These are phyloP conservation scores for Cantharis nigra DNA, from an alignment of 2,888 invertebrate genomes.

Conservation along the genomic window DNA sequence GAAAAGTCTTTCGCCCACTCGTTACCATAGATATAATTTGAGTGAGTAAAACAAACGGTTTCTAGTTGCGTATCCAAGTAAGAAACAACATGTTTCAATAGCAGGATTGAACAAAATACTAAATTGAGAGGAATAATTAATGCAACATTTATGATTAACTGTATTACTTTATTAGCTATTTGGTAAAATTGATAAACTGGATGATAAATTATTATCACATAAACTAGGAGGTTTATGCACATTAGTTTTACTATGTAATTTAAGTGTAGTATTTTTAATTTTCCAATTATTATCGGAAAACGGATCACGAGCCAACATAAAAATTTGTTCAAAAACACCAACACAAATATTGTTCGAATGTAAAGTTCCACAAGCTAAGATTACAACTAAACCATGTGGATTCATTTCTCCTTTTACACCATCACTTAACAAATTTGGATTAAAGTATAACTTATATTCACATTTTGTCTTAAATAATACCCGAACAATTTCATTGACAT, in stretches of 20 bases:
- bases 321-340: slow-evolving; percentile 69
- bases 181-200: slow-evolving; percentile 19
- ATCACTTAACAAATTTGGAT: slow-evolving; percentile 62
- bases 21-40: too few relatives aligned
- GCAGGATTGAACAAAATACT: too few relatives aligned
- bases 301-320: slow-evolving; percentile 67
- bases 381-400: slow-evolving; percentile 65
- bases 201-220: slow-evolving; percentile 27
- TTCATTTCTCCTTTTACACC: slow-evolving; percentile 64
- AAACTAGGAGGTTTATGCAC: slow-evolving; percentile 32
- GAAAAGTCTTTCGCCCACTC: too few relatives aligned
- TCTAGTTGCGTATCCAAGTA: too few relatives aligned
- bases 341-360: slow-evolving; percentile 59
- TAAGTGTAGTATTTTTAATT: slow-evolving; percentile 62
- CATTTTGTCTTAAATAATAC: slow-evolving; percentile 51
- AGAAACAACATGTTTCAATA: too few relatives aligned
- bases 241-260: slow-evolving; percentile 51
- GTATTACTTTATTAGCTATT: slow-evolving; percentile 5
- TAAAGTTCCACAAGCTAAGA: slow-evolving; percentile 67
- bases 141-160: neutral
- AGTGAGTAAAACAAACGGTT: too few relatives aligned
- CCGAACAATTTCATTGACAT: slow-evolving; percentile 50
- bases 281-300: slow-evolving; percentile 68
- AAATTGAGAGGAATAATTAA: neutral
- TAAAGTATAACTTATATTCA: slow-evolving; percentile 60